Evolutionary conservation across 2,888 invertebrate species (phyloP).

Genomic region (Himalopsyche japonica): DNA sequence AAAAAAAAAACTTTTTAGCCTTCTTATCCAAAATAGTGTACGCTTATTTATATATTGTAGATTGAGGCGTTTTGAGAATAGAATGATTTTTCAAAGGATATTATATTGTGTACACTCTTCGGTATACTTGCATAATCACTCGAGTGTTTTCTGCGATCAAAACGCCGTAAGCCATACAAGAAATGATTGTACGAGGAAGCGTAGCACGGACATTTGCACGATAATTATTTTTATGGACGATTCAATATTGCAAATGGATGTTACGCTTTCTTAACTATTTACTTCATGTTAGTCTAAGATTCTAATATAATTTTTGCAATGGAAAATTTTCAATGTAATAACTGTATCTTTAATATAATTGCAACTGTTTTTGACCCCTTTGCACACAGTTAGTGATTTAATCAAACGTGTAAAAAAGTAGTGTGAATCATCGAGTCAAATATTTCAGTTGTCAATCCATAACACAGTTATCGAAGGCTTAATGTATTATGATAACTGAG

Average conservation of each 20-base stretch:
- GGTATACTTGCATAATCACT: not conserved
- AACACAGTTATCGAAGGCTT: too few species aligned
- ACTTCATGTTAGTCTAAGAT: not conserved
- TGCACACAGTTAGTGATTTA: too few species aligned
- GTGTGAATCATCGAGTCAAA: too few species aligned
- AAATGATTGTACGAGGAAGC: not conserved
- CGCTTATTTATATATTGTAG: not conserved
- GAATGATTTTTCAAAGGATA: not conserved
- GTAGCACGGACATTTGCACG: not conserved
- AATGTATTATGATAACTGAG: too few species aligned
- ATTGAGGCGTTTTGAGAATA: not conserved
- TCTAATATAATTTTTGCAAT: not conserved
- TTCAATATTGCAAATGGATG: not conserved
- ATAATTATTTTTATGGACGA: not conserved
- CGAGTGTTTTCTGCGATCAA: not conserved
- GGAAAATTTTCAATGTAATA: not conserved
- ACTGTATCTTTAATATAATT: too few species aligned
- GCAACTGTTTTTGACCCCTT: too few species aligned
- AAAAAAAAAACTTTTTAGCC: not conserved
- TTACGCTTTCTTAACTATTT: not conserved
- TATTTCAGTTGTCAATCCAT: too few species aligned
- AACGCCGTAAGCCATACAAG: not conserved
- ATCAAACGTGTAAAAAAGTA: too few species aligned
- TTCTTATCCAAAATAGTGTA: not conserved
- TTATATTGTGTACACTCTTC: not conserved